Evolutionary conservation across 2,888 invertebrate genomes (phyloP), one percentile per base, ranked within the genome.

Genomic region (Polyommatus icarus): DNA sequence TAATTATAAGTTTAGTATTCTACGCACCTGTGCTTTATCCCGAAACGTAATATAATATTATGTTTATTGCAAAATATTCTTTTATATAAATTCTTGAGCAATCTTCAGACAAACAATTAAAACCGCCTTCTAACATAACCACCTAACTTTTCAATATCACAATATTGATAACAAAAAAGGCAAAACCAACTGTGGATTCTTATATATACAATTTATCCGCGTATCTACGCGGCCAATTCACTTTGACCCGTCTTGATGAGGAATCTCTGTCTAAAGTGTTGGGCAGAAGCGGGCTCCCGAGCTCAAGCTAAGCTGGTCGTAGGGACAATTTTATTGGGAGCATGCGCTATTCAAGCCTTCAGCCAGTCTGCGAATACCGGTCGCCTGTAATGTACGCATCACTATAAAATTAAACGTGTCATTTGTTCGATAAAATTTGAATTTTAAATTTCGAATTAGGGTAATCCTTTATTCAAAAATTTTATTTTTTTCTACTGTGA

Each of bases 101-200:
- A 67, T 67, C 24, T 67, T 32, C 6, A 29, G 1, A 67, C 5
- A 67, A 29, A 32, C 15, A 15, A 67, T 32, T 18, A 32, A 15
- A 29, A 29, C 67, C 4, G 67, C 2, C 67, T 12, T 29, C 67
- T 36, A 8, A 40, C 20, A 36, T 61, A n/a, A 46, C 46, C 67
- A 46, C 8, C 8, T 36, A 54, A 77, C 40, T 77, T 71, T 20
- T 36, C 72, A 40, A 29, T 77, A 72, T 40, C 36, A 57, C 59
- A 79, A 80, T 59, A 77, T 71, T 80, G 71, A 79, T 78, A 79
- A 79, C 79, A 79, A 79, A 78, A 79, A 78, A 84, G 84, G 82
- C 83, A 82, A 84, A 90, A 92, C 92, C 92, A 92, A 91, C 92
- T 92, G 92, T 92, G 88, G 93, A 87, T 88, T 90, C 89, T 78